phyloP scores from a whole-genome alignment of 92 coral and sea anemone genomes.

The Scolanthus callimorphus region DNA sequence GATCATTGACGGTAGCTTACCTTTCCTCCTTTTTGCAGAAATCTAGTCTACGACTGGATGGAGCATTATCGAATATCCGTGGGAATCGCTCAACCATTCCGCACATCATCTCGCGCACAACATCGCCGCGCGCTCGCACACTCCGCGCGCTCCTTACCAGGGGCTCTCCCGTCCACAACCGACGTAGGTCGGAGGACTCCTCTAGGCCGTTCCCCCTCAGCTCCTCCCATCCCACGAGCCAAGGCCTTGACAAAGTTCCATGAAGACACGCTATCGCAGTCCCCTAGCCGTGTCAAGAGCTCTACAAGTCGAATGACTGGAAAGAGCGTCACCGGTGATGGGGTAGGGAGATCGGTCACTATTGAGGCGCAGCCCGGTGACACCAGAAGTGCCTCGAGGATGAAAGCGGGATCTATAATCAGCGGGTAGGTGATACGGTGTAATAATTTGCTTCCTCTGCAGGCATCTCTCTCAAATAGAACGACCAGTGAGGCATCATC shows the following conservation, averaged over 20 bases:
- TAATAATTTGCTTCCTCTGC: too few relatives aligned
- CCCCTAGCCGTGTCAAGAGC: slow-evolving; percentile 51
- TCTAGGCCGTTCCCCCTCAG: slow-evolving; percentile 84
- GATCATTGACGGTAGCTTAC: too few relatives aligned
- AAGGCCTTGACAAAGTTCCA: slow-evolving; percentile 15
- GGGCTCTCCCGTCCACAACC: slow-evolving; percentile 65
- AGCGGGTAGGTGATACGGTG: slow-evolving; percentile 54
- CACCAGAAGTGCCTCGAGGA: slow-evolving; percentile 11
- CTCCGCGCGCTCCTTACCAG: slow-evolving; percentile 90
- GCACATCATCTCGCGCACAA: slow-evolving; percentile 48
- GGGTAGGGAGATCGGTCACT: slow-evolving; percentile 21
- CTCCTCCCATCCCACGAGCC: slow-evolving; percentile 82
- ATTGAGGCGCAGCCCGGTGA: slow-evolving; percentile 49
- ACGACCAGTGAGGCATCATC: too few relatives aligned
- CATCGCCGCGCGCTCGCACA: slow-evolving; percentile 73
- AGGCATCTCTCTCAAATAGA: too few relatives aligned
- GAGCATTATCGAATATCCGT: slow-evolving; percentile 88
- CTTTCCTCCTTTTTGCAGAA: slow-evolving; percentile 51
- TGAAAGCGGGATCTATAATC: slow-evolving; percentile 22
- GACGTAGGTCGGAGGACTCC: slow-evolving; percentile 26
- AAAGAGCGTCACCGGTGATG: slow-evolving; percentile 18
- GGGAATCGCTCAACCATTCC: slow-evolving; percentile 81
- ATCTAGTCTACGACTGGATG: slow-evolving; percentile 93
- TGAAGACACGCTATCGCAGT: slow-evolving; percentile 23
- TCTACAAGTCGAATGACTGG: slow-evolving; percentile 38